A percentile compares a stretch with the other conserved stretches of the same genome.
Conservation (phyloP, 64 coral and sea anemone genomes). For the Dendrophyllia cribrosa region DNA sequence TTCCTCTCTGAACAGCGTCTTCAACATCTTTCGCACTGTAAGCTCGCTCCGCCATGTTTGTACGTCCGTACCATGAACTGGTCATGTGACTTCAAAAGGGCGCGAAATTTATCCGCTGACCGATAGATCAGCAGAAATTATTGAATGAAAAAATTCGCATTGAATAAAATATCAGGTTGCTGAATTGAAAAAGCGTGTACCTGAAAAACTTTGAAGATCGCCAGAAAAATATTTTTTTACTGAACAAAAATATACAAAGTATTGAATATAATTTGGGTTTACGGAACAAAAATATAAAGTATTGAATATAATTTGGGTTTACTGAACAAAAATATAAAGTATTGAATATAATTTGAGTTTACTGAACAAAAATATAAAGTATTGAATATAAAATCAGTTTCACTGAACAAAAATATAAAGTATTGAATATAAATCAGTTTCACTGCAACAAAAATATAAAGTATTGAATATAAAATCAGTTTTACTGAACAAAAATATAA, state of each 20-base stretch:
- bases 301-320: no score
- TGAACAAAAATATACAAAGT: no score
- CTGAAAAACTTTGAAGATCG: no score
- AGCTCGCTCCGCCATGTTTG: no score
- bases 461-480: slow-evolving; percentile 1
- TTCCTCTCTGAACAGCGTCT: slow-evolving; percentile 18
- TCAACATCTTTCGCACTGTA: slow-evolving; percentile 7
- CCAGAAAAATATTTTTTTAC: no score
- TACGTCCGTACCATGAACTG: not conserved
- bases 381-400: not conserved
- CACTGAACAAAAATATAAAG: slow-evolving; percentile 17
- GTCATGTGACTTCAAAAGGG: not conserved
- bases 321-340: no score
- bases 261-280: no score
- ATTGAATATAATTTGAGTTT: no score
- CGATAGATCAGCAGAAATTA: slow-evolving; percentile 32
- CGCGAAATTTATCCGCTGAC: slow-evolving; percentile 20
- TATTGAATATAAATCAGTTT: slow-evolving; percentile 7
- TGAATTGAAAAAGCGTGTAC: no score
- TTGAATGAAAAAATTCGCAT: slow-evolving; percentile 24
- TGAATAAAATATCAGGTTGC: not conserved
- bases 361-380: no score
- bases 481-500: slow-evolving; percentile 28
- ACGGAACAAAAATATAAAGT: no score
- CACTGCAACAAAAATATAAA: slow-evolving; percentile 12